Conservation (phyloP, 2,888 invertebrate species). For the Pseudolycoriella hygida region DNA sequence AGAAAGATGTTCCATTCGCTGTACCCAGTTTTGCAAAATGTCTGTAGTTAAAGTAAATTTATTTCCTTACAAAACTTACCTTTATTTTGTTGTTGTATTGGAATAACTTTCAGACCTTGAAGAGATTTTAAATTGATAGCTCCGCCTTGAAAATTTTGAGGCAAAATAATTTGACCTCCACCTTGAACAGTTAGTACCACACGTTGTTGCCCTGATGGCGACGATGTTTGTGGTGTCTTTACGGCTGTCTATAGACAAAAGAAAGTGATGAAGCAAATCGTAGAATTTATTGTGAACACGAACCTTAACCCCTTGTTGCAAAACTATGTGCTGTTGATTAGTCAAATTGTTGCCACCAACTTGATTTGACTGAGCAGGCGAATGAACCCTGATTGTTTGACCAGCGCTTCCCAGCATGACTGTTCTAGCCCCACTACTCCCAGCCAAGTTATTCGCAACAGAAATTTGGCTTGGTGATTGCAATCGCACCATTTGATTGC, state of each 20-base stretch:
- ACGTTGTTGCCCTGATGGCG: conserved; percentile 21
- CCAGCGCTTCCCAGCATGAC: conserved; percentile 19
- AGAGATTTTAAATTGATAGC: conserved; percentile 41
- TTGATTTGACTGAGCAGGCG: conserved; percentile 11
- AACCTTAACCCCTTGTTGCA: neutral
- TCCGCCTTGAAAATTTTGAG: conserved; percentile 41
- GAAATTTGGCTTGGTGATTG: conserved; percentile 15
- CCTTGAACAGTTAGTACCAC: conserved; percentile 37
- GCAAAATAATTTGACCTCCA: conserved; percentile 38
- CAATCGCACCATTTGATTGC: conserved; percentile 26
- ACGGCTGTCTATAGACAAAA: conserved; percentile 10
- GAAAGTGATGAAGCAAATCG: neutral
- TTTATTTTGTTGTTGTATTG: conserved; percentile 26
- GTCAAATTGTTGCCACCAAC: neutral
- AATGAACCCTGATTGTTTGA: conserved; percentile 21
- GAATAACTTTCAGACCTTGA: conserved; percentile 43
- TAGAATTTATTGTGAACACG: neutral
- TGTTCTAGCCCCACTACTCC: conserved; percentile 16
- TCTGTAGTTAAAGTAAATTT: no score
- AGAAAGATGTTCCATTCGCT: no score
- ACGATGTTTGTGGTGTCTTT: conserved; percentile 15
- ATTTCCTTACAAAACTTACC: no score
- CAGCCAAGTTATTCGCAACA: neutral
- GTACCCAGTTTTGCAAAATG: no score
- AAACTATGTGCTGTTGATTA: conserved; percentile 6